Percentiles rank a stretch among this genome's conserved stretches.
Conservation (phyloP, 2,888 invertebrate species). For the Polyommatus icarus region DNA sequence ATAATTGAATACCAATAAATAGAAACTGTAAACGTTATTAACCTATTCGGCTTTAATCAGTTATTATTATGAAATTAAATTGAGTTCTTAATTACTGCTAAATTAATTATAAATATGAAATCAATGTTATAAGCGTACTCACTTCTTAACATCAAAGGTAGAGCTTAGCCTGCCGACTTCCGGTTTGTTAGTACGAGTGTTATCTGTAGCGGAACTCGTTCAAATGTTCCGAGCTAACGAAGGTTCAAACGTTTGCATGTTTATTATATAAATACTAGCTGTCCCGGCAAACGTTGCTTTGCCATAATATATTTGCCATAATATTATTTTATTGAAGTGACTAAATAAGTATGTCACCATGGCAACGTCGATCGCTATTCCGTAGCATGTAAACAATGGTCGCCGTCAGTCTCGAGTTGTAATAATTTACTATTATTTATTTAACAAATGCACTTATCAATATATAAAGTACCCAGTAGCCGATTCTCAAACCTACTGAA, state of each 20-base stretch:
- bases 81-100: neutral
- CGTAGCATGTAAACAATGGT: too few relatives aligned
- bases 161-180: neutral
- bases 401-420: too few relatives aligned
- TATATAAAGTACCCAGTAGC: too few relatives aligned
- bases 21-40: neutral
- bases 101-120: neutral
- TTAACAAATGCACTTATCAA: too few relatives aligned
- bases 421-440: too few relatives aligned
- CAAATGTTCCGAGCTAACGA: slow-evolving; percentile 18
- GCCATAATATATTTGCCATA: too few relatives aligned
- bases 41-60: neutral
- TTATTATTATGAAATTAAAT: neutral
- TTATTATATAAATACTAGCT: slow-evolving; percentile 34
- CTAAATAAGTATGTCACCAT: too few relatives aligned
- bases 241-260: slow-evolving; percentile 18
- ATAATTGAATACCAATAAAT: neutral
- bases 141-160: neutral
- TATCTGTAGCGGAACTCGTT: slow-evolving; percentile 7
- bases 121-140: neutral
- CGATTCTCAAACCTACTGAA: too few relatives aligned
- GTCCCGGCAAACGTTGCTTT: too few relatives aligned
- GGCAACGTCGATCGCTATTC: too few relatives aligned
- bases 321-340: too few relatives aligned
- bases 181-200: slow-evolving; percentile 8